Conservation (phyloP, 2,797 vertebrate species). For the Monodelphis domestica region DNA sequence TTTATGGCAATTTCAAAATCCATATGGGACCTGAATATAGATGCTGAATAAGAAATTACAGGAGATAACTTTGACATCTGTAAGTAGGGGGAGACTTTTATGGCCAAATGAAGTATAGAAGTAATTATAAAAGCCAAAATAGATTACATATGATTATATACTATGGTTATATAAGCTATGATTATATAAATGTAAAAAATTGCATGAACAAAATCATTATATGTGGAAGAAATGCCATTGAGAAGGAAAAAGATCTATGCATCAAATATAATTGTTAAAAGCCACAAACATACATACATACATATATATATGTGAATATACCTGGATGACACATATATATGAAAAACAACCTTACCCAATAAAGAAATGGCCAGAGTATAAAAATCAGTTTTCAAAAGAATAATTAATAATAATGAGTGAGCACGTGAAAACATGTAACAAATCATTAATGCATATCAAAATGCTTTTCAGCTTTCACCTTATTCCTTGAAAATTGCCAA, state of each 20-base stretch:
- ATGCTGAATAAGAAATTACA: background rate
- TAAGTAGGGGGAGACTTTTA: background rate
- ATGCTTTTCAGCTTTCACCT: background rate
- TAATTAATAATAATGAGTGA: background rate
- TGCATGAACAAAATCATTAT: background rate
- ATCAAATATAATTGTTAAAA: background rate
- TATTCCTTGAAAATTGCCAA: background rate
- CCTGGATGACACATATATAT: background rate
- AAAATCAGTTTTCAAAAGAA: no score
- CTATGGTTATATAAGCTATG: background rate
- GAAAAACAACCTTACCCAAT: background rate
- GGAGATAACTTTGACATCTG: background rate
- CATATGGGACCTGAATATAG: background rate
- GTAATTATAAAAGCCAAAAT: background rate
- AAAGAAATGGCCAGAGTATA: no score
- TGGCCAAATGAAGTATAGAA: background rate
- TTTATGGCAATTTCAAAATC: background rate
- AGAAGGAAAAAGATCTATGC: background rate
- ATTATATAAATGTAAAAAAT: background rate
- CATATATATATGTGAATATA: no score
- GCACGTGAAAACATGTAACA: background rate
- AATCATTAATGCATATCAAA: background rate
- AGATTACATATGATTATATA: no score
- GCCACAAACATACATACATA: no score
- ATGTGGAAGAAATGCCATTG: background rate